Evolutionary conservation across 2,888 invertebrate genomes (phyloP), one percentile per base, ranked within the genome.

Genomic region (Lithophane socia): DNA sequence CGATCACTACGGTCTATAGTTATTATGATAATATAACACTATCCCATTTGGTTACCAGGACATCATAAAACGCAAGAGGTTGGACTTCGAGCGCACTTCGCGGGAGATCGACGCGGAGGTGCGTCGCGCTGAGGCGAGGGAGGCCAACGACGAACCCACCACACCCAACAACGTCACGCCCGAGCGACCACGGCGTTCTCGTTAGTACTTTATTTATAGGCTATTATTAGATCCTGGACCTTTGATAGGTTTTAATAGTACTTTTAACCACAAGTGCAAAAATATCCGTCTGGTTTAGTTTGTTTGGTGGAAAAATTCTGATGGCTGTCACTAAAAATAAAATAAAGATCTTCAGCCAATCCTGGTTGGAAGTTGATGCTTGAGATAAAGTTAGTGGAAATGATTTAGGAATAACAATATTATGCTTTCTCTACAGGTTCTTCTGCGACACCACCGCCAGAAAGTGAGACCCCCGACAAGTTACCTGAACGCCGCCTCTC

Each of bases 81-180:
- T 96, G 75, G 98, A 98, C 70, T 98, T 98, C 94, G 97, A 97
- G 91, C 97, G 97, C 88, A 98, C 97, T n/a, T 97, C 98, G 90
- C 97, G 97, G 71, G 98, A 98, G 90, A 98, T 98, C 84, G 98
- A 98, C 91, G 97, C 98, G 93, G 91, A 96, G 84, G 95, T 98
- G 82, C 97, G 97, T 5, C 97, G 97, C 85, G 97, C 97, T 16
- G 98, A 98, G 87, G 96, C 96, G 88, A 95, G 96, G 67, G 96
- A 96, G 61, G 96, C 94, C 3, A 93, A 91, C 24, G 93, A 90
- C 2, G 86, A 90, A 3, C 73, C 88, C 56, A 91, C 92, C 71
- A 93, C 93, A 16, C 87, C 86, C 54, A 82, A 83, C 65, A 75
- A 87, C 77, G 72, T 80, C 79, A 90, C 90, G 44, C 91, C 91